phyloP scores from a whole-genome alignment of 2,888 invertebrate genomes.

The Acanthococcus lagerstroemiae region DNA sequence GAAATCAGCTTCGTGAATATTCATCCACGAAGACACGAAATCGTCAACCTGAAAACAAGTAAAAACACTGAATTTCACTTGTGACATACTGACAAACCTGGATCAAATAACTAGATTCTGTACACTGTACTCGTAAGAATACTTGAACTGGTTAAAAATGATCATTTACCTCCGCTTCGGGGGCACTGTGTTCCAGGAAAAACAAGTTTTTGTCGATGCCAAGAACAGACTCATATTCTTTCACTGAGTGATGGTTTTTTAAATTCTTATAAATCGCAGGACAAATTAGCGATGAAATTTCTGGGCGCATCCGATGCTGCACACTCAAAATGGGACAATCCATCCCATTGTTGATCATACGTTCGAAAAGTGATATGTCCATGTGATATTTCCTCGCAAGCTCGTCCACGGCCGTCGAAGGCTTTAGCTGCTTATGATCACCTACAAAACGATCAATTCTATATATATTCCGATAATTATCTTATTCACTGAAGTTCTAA shows the following conservation, averaged over 20 bases:
- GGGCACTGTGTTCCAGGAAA: slow-evolving; percentile 56
- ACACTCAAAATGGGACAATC: slow-evolving; percentile 42
- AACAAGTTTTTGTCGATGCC: slow-evolving; percentile 56
- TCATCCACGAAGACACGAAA: slow-evolving; percentile 54
- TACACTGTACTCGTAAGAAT: no score
- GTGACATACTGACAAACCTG: no score
- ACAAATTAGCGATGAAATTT: slow-evolving; percentile 43
- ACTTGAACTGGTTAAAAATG: no score
- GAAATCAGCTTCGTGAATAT: slow-evolving; percentile 55
- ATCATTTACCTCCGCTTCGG: no score
- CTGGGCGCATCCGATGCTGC: slow-evolving; percentile 49
- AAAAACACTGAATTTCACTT: no score
- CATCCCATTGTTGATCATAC: slow-evolving; percentile 45
- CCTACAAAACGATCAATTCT: no score
- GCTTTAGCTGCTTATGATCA: slow-evolving; percentile 70
- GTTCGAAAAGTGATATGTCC: slow-evolving; percentile 48
- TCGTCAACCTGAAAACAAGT: no score
- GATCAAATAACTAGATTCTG: no score
- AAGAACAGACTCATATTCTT: slow-evolving; percentile 47
- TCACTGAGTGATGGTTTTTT: slow-evolving; percentile 51
- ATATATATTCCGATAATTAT: no score
- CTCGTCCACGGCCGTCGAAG: slow-evolving; percentile 44
- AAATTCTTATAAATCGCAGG: slow-evolving; percentile 59
- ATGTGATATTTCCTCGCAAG: slow-evolving; percentile 44
- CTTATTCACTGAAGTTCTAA: no score